Percentiles rank a stretch among this genome's conserved stretches.
phyloP scores from a whole-genome alignment of 1,140 invertebrate species.

The Cydia splendana region DNA sequence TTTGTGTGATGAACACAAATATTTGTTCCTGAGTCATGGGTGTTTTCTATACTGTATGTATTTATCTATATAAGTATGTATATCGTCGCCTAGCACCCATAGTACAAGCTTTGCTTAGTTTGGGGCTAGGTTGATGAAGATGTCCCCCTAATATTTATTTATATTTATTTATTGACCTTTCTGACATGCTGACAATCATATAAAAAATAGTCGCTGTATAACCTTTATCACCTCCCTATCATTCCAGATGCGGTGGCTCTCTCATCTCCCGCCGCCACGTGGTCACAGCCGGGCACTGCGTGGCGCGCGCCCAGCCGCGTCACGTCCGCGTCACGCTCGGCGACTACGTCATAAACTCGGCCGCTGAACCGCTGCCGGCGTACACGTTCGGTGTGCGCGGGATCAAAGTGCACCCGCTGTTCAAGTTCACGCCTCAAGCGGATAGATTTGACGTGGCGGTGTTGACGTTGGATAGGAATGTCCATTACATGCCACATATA shows the following conservation, averaged over 20 bases:
- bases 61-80: no score
- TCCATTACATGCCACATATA: constrained; percentile 95
- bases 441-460: constrained; percentile 96
- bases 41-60: no score
- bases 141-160: no score
- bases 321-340: constrained; percentile 96
- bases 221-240: neutral
- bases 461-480: constrained; percentile 91
- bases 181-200: no score
- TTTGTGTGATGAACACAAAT: no score
- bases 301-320: constrained; percentile 92
- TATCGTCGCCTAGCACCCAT: no score
- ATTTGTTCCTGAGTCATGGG: no score
- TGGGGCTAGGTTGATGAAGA: no score
- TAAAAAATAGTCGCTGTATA: no score
- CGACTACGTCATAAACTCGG: constrained; percentile 96
- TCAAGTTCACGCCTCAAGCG: constrained; percentile 96
- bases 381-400: constrained; percentile 94
- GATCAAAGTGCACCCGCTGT: constrained; percentile 95
- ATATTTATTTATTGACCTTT: no score
- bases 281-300: constrained; percentile 97
- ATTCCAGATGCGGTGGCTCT: constrained; percentile 94
- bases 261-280: constrained; percentile 95
- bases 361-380: constrained; percentile 92
- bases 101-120: no score